Evolutionary conservation across 1,140 invertebrate genomes (phyloP).

Genomic region (Atta cephalotes): DNA sequence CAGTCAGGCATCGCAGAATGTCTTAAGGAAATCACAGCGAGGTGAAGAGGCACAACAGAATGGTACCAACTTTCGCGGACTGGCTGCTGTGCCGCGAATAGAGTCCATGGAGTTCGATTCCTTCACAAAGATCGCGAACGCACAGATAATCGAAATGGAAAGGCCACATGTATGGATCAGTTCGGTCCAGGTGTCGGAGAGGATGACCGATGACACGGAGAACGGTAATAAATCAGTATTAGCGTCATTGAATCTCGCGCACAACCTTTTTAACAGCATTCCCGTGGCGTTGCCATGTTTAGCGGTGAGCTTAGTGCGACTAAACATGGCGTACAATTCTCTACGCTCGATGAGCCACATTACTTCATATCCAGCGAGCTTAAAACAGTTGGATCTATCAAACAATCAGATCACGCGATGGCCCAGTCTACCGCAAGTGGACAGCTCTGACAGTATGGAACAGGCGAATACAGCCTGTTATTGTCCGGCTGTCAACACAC

Average conservation of each 20-base stretch:
- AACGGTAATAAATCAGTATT: constrained; percentile 87
- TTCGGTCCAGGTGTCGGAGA: constrained; percentile 90
- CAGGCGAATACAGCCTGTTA: constrained; percentile 89
- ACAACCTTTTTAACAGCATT: constrained; percentile 95
- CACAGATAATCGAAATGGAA: constrained; percentile 86
- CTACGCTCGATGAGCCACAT: constrained; percentile 95
- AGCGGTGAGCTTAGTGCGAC: constrained; percentile 93
- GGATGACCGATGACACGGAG: constrained; percentile 86
- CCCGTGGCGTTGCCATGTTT: constrained; percentile 96
- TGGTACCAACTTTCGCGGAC: constrained; percentile 79
- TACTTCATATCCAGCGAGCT: constrained; percentile 94
- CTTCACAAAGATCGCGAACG: constrained; percentile 83
- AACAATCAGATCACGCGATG: constrained; percentile 96
- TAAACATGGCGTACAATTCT: constrained; percentile 97
- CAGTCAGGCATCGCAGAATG: constrained; percentile 83
- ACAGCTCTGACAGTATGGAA: constrained; percentile 88
- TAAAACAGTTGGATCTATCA: constrained; percentile 97
- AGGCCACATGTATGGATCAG: constrained; percentile 92
- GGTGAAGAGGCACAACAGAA: constrained; percentile 79
- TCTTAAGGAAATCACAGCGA: constrained; percentile 74
- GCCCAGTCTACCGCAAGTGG: constrained; percentile 93
- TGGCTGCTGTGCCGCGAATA: constrained; percentile 79
- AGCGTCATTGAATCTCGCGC: constrained; percentile 93
- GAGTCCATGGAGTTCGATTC: constrained; percentile 84
- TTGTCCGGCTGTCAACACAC: constrained; percentile 84